Conservation (phyloP, 2,797 vertebrate genomes). For the Poeciliopsis gracilis region DNA sequence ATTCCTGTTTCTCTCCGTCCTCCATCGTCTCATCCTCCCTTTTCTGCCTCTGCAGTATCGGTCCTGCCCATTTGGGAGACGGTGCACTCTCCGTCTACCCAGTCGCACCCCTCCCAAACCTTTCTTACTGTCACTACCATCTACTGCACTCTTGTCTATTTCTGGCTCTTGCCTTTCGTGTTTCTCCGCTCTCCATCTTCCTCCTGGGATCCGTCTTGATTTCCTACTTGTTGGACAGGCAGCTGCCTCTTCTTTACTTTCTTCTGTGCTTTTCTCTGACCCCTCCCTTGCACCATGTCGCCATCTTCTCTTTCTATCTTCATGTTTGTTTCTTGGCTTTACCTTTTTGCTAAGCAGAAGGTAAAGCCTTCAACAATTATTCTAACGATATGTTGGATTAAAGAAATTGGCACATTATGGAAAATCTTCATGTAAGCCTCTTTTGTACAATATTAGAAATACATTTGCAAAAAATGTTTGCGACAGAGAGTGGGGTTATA, state of each 20-base stretch:
- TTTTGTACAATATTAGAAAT: no score
- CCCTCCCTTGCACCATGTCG: slow-evolving; percentile 14
- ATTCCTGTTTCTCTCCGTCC: slow-evolving; percentile 8
- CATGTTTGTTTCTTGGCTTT: slow-evolving; percentile 9
- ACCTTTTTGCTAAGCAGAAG: not conserved
- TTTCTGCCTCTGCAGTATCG: slow-evolving; percentile 57
- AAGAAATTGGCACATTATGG: no score
- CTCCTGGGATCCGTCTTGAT: slow-evolving; percentile 40
- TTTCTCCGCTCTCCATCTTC: slow-evolving; percentile 35
- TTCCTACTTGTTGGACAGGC: slow-evolving; percentile 49
- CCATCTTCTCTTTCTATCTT: slow-evolving; percentile 20
- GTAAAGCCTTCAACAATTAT: no score
- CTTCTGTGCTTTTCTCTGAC: slow-evolving; percentile 30
- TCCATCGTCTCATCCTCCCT: slow-evolving; percentile 45
- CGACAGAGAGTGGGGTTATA: no score
- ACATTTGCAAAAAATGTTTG: no score
- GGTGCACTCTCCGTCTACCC: slow-evolving; percentile 13
- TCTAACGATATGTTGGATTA: no score
- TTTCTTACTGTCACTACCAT: slow-evolving; percentile 30
- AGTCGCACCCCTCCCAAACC: slow-evolving; percentile 2
- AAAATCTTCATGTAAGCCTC: no score
- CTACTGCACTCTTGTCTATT: slow-evolving; percentile 50
- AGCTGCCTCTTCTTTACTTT: slow-evolving; percentile 29
- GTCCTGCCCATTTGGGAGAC: slow-evolving; percentile 54
- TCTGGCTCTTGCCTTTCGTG: slow-evolving; percentile 49